These are phyloP conservation scores for Aythya baeri DNA, from an alignment of 2,113 vertebrate genomes.

Conservation along the genomic window DNA sequence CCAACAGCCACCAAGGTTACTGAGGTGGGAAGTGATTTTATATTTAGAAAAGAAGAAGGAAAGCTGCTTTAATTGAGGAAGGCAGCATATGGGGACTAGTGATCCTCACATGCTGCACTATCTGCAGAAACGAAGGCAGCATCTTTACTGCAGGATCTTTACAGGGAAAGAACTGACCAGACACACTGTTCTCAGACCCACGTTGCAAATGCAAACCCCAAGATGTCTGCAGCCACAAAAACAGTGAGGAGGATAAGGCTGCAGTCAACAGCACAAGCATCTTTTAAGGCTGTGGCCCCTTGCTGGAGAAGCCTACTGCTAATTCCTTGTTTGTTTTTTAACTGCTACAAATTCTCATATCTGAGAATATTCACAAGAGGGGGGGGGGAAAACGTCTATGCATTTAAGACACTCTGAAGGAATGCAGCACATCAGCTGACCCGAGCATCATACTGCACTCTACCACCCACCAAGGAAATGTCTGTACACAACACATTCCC, in stretches of 20 bases:
- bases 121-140: not conserved
- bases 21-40: not conserved
- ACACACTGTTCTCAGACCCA: not conserved
- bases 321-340: not conserved
- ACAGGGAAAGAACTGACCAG: not conserved
- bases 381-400: fast-evolving
- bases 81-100: not conserved
- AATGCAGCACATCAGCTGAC: not conserved
- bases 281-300: not conserved
- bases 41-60: not conserved
- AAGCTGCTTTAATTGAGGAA: not conserved
- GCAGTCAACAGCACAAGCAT: not conserved
- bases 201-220: not conserved
- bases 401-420: not conserved
- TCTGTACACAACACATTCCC: not conserved
- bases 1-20: not conserved
- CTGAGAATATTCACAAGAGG: not conserved
- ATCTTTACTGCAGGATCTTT: not conserved
- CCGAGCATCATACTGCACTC: not conserved
- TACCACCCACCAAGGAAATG: not conserved
- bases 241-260: not conserved
- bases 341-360: not conserved
- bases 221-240: not conserved
- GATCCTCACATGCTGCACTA: not conserved
- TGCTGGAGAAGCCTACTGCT: not conserved